These are phyloP conservation scores for Heptranchias perlo DNA, from an alignment of 2,113 vertebrate species.

Conservation along the genomic window DNA sequence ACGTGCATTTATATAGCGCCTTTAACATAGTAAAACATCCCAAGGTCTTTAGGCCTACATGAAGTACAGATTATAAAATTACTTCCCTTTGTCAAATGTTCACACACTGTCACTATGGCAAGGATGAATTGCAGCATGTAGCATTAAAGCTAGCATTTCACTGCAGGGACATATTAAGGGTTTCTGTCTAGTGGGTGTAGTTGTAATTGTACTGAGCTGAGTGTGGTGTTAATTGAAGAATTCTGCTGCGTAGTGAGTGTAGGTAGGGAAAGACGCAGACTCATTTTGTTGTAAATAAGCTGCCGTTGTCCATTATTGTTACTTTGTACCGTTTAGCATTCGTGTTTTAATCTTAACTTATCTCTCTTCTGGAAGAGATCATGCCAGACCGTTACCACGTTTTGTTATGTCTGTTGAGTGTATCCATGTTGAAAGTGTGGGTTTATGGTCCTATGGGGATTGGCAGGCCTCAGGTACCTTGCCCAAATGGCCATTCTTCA, in stretches of 20 bases:
- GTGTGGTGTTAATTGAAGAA: background rate
- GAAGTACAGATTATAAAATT: too few relatives aligned
- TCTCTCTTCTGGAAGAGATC: background rate
- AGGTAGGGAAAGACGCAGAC: background rate
- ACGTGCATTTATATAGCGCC: too few relatives aligned
- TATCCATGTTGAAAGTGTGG: background rate
- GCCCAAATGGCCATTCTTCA: background rate
- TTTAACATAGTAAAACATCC: too few relatives aligned
- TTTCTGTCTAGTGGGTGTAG: background rate
- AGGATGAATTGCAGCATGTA: background rate
- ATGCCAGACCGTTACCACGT: background rate
- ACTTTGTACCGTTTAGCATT: background rate
- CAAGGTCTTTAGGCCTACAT: background rate
- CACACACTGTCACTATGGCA: background rate
- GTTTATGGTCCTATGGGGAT: background rate
- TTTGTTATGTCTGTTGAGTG: background rate
- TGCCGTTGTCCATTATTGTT: background rate
- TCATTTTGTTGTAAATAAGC: background rate
- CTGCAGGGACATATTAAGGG: background rate
- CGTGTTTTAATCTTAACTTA: background rate
- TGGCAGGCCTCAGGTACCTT: background rate
- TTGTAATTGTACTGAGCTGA: background rate
- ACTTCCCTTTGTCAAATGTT: background rate
- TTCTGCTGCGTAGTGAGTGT: background rate
- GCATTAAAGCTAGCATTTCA: background rate